These are phyloP conservation scores for Barnardius zonarius DNA, from an alignment of 2,113 vertebrate genomes.

Conservation along the genomic window DNA sequence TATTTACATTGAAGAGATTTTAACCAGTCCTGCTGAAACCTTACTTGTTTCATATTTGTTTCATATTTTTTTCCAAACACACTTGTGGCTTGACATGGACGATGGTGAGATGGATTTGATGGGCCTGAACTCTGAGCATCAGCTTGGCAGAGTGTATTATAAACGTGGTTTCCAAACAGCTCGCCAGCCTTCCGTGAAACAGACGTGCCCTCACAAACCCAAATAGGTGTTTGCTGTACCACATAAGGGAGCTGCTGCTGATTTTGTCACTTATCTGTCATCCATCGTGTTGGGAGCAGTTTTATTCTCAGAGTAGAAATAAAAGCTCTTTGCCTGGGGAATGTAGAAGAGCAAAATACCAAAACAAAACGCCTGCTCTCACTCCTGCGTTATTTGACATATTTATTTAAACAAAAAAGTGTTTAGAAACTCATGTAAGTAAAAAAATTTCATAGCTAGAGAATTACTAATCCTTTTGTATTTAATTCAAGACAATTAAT, in stretches of 20 bases:
- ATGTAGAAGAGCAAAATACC: conserved; percentile 65
- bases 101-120: conserved; percentile 71
- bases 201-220: conserved; percentile 61
- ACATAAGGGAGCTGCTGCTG: conserved; percentile 51
- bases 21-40: conserved; percentile 62
- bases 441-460: conserved; percentile 50
- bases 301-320: conserved; percentile 69
- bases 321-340: conserved; percentile 53
- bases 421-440: conserved; percentile 64
- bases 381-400: conserved; percentile 63
- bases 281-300: conserved; percentile 56
- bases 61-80: conserved; percentile 69
- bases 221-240: conserved; percentile 52
- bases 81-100: conserved; percentile 69
- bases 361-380: conserved; percentile 43
- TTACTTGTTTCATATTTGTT: conserved; percentile 71
- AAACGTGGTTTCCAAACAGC: conserved; percentile 65
- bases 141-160: conserved; percentile 63
- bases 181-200: conserved; percentile 58
- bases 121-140: conserved; percentile 64
- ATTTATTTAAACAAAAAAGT: conserved; percentile 63
- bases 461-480: conserved; percentile 49
- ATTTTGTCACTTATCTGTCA: conserved; percentile 59
- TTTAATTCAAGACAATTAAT: conserved; percentile 38
- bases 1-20: conserved; percentile 65